Evolutionary conservation across 2,888 invertebrate species (phyloP), one percentile per base, ranked within the genome.

Genomic region (Liodrosophila aerea): DNA sequence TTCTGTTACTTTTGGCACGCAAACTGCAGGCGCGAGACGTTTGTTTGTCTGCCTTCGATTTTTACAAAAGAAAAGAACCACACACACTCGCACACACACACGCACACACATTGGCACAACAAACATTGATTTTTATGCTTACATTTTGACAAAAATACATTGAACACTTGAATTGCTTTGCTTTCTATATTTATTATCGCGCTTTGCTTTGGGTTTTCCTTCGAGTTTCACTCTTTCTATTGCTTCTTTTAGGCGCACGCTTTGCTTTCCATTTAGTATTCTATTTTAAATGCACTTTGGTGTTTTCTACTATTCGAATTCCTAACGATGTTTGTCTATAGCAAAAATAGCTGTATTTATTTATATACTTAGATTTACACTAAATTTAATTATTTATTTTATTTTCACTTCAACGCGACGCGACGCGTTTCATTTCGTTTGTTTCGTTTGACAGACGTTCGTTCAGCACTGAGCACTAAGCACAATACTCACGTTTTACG

Each of bases 31-130:
- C 64, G 39, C 64, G 64, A 56, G 40, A 50, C 61, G 49, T 64
- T 78, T 85, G 84, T 74, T 84, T 81, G 82, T 77, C 82, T 74
- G 82, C 59, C 86, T 86, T 81, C 85, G 86, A 86, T 81, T 81
- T 81, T 81, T 86, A 82, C 63, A 77, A 45, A 56, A 56, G 41
- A 49, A 40, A 47, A 22, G 22, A 27, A 13, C 31, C 39, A 54
- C 29, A 49, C 36, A 33, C 30, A 49, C 40, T 47, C 22, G 12
- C 12, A 33, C 40, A 34, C 34, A 34, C 16, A 31, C 45, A 53
- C 36, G n/a, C 29, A 56, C 40, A 29, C 31, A 30, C 15, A 31
- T 39, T 41, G 22, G n/a, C 33, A 56, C 39, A 64, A 56, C 12
- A 50, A 60, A 46, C 45, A 69, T 76, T 84, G 81, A 68, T 70